Conservation (phyloP, 2,113 vertebrate species). For the Notothenia rossii region DNA sequence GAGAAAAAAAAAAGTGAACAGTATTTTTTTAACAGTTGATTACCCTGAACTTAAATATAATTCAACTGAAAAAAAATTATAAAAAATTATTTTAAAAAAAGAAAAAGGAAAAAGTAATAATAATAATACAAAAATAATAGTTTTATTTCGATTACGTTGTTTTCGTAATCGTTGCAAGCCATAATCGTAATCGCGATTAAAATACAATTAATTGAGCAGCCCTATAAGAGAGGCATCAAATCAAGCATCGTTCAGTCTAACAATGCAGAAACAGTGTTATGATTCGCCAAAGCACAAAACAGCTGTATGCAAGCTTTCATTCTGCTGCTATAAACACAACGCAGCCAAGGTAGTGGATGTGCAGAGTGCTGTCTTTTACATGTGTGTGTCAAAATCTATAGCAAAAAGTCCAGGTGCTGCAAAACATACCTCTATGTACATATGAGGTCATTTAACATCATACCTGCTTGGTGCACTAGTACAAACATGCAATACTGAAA, state of each 20-base stretch:
- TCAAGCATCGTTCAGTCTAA: neutral
- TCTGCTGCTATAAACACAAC: conserved; percentile 1
- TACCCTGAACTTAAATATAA: no score
- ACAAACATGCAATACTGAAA: conserved; percentile 24
- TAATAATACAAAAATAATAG: no score
- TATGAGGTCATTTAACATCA: neutral
- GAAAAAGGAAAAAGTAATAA: no score
- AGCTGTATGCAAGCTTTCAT: neutral
- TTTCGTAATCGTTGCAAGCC: no score
- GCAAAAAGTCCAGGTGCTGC: neutral
- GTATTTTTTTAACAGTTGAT: no score
- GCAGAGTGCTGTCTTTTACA: neutral
- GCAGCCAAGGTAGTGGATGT: neutral
- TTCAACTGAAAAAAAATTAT: no score
- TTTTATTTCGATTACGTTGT: no score
- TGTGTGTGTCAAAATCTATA: neutral
- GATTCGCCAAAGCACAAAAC: conserved; percentile 12
- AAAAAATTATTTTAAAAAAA: no score
- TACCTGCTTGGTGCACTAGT: neutral
- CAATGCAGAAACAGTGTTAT: neutral
- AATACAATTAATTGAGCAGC: no score
- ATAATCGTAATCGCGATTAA: no score
- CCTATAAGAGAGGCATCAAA: neutral
- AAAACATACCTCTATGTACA: neutral
- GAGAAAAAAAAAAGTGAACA: no score